Evolutionary conservation across 1,140 invertebrate genomes (phyloP), one percentile per base, ranked within the genome.

Genomic region (Lasioglossum albipes): DNA sequence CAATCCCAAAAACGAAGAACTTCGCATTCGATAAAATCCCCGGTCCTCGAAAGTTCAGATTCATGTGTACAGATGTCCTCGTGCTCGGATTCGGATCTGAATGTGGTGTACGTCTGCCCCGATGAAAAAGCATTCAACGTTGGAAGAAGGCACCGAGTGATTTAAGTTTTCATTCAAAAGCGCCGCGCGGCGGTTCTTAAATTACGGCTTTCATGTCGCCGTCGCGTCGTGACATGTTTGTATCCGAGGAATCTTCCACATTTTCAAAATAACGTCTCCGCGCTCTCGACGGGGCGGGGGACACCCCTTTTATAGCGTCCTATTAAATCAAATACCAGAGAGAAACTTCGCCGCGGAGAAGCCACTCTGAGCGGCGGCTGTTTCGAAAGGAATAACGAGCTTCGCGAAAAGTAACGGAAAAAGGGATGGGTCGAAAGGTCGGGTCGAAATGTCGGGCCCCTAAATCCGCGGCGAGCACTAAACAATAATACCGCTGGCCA

Each of bases 151-250:
- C 41, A 79, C 77, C 4, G n/a, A 31, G 82, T 36, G 84, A 79
- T 79, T 85, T 84, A 85, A 84, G 79, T 79, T 85, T 81, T 74
- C 79, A 84, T 84, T 79, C 54, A 85, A 85, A 83, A 66, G 52
- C 52, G 57, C 73, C 73, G 45, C 79, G 45, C 79, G 82, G 67
- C 77, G 82, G 77, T 85, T 85, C 83, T 85, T 85, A 85, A 85
- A 85, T 84, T 85, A 79, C 72, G 83, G 67, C 84, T 85, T 85
- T 85, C 82, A 69, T 72, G 82, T 81, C 61, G 54, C 82, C 71
- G 77, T 84, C 77, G 67, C 71, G 41, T 66, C n/a, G 69, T 73
- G 79, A 85, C 84, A 84, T 81, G 83, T 85, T 75, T 75, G 82
- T 70, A 83, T 78, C 62, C 68, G n/a, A 64, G 54, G 77, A 81